Evolutionary conservation across 2,113 vertebrate genomes (phyloP), one percentile per base, ranked within the genome.

Genomic region (Thunnus maccoyii): DNA sequence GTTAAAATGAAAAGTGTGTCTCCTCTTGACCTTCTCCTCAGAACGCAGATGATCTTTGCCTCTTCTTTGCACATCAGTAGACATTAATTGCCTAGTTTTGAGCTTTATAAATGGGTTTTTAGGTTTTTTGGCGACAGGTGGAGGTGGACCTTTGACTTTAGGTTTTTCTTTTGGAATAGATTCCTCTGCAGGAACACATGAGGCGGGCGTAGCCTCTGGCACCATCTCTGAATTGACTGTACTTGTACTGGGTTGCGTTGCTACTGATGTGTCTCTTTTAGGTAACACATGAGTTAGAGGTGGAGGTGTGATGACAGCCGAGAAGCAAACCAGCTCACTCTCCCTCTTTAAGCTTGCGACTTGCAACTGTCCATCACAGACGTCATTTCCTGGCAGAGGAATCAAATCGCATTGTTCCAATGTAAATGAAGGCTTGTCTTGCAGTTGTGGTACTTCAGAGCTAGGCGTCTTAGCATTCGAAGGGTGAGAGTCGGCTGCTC

Each of bases 71-170:
- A 86, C 91, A 2, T 94, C 94, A 3, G 56, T 64, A 3, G 86
- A 92, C 79, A 71, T 86, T 61, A 91, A 70, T 22, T 92, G 91
- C 15, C 78, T 81, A 9, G 86, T 89, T 86, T 86, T 89, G 0
- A 90, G 86, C 72, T 91, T 94, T 76, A 88, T 84, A 18, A 94
- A 92, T 5, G 93, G 92, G 54, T 95, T 95, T 76, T 92, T 93
- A 5, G 94, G 95, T 75, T 95, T 95, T 84, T 95, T 96, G 11
- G 93, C 90, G 32, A 95, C 93, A 36, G 94, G 94, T 10, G 94
- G 94, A 14, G 94, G 94, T 30, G 95, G 93, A 67, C 93, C 93
- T 91, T 93, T 95, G 6, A 54, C 81, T 92, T 83, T 94, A 27
- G 79, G 20, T 63, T 82, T 91, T 72, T 87, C 87, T 36, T 78